A percentile compares a stretch with the other conserved stretches of the same genome.
These are phyloP conservation scores for Connochaetes taurinus DNA, from an alignment of 2,113 vertebrate genomes.

Conservation along the genomic window DNA sequence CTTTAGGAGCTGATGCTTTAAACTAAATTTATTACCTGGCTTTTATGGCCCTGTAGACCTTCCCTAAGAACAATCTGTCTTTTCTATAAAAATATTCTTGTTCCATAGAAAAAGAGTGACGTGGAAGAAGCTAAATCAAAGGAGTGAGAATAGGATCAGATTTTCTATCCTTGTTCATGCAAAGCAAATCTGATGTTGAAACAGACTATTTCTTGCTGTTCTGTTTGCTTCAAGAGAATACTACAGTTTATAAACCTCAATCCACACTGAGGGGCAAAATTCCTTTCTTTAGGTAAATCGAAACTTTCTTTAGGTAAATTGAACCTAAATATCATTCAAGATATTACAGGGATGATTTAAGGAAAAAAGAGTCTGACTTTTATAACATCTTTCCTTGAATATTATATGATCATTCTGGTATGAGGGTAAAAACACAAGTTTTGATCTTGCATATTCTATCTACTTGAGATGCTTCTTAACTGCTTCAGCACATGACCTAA, in stretches of 20 bases:
- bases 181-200: not conserved
- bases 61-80: slow-evolving; percentile 39
- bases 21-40: slow-evolving; percentile 51
- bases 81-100: slow-evolving; percentile 36
- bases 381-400: not conserved
- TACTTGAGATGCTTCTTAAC: slow-evolving; percentile 21
- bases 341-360: not conserved
- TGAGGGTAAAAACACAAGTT: slow-evolving; percentile 9
- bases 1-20: slow-evolving; percentile 49
- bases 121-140: not conserved
- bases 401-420: not conserved
- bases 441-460: not conserved
- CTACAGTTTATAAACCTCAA: not conserved
- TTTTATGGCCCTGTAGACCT: slow-evolving; percentile 38
- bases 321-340: slow-evolving; percentile 21
- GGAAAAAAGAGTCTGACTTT: not conserved
- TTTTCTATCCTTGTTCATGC: not conserved
- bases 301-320: slow-evolving; percentile 11
- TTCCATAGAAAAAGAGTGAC: not conserved
- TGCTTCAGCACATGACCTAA: slow-evolving; percentile 34
- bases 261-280: not conserved
- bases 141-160: not conserved
- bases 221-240: slow-evolving; percentile 13
- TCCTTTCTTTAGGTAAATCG: slow-evolving; percentile 10
- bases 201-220: slow-evolving; percentile 18